Evolutionary conservation across 2,797 vertebrate species (phyloP).

Genomic region (Loriculus beryllinus): DNA sequence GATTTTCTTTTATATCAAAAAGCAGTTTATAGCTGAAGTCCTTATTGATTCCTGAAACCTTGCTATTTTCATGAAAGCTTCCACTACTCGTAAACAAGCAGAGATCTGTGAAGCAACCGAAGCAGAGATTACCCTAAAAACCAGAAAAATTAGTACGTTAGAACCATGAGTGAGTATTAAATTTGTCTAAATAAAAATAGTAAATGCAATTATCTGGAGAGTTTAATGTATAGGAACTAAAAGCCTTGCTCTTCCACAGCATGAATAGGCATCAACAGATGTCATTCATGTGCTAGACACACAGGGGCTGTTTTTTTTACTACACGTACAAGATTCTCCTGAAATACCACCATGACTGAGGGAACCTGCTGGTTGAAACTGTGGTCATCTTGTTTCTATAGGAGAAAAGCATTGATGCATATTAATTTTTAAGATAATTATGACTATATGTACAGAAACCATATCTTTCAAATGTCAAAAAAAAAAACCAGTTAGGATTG

Average conservation of each 20-base stretch:
- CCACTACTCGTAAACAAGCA: neutral
- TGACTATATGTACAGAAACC: neutral
- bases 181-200: neutral
- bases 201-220: neutral
- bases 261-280: neutral
- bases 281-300: neutral
- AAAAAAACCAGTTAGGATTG: conserved; percentile 18
- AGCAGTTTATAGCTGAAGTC: neutral
- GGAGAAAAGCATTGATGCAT: neutral
- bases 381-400: neutral
- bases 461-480: conserved; percentile 5
- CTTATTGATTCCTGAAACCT: neutral
- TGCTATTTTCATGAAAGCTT: neutral
- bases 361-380: neutral
- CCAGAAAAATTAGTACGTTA: neutral
- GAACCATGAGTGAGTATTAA: neutral
- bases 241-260: neutral
- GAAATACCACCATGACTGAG: neutral
- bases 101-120: neutral
- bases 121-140: neutral
- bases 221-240: neutral
- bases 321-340: neutral
- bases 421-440: conserved; percentile 22
- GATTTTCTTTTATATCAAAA: neutral
- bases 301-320: neutral